Percentiles rank a stretch among this genome's conserved stretches.
These are phyloP conservation scores for Jacana jacana DNA, from an alignment of 2,113 vertebrate species.

Conservation along the genomic window DNA sequence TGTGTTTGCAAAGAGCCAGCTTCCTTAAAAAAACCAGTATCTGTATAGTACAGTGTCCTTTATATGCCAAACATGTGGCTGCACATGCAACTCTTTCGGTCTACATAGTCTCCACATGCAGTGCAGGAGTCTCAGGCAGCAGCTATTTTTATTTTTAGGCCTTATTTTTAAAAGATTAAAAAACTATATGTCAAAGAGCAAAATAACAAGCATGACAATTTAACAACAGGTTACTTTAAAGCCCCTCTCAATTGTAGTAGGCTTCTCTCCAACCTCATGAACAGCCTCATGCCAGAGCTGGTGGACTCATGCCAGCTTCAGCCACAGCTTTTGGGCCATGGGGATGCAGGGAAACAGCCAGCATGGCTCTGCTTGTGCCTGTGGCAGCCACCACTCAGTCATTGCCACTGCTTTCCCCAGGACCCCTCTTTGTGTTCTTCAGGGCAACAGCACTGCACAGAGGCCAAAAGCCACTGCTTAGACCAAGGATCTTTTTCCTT, in stretches of 20 bases:
- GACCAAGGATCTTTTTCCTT: not conserved
- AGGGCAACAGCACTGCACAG: not conserved
- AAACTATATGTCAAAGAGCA: not conserved
- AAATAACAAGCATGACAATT: fast-evolving
- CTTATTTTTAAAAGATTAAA: not conserved
- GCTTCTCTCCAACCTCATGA: not conserved
- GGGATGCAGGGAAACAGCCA: not conserved
- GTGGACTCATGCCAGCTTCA: not conserved
- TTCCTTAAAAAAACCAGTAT: not conserved
- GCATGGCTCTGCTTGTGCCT: fast-evolving
- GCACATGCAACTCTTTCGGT: not conserved
- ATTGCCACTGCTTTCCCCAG: not conserved
- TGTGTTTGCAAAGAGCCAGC: not conserved
- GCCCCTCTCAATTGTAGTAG: not conserved
- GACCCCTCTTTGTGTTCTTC: not conserved
- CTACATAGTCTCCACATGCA: not conserved
- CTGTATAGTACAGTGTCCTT: not conserved
- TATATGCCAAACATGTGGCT: not conserved
- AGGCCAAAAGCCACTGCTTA: not conserved
- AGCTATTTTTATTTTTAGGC: not conserved
- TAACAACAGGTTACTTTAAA: not conserved
- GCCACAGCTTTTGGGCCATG: fast-evolving
- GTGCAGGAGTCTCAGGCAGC: not conserved
- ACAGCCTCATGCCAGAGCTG: fast-evolving
- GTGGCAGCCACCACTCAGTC: not conserved